Base-by-base conservation (phyloP, 2,888 invertebrate species). In the Pammene aurita region DNA sequence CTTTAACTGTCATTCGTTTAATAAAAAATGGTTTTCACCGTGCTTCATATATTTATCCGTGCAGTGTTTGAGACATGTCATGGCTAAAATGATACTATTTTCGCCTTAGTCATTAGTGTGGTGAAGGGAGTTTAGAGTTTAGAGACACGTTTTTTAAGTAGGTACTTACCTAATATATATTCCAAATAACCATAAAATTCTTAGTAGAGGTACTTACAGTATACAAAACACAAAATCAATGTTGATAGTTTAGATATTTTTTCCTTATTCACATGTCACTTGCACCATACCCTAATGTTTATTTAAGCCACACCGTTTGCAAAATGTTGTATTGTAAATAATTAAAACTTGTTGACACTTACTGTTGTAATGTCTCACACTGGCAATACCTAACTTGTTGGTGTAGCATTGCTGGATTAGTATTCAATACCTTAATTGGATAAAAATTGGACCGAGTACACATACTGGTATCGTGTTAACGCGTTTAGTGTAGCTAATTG, bases 271-370 rank as follows among this genome's bases (percentile, higher is more conserved):
- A 54, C 34, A n/a, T 44, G 0, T 34, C n/a, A 44, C 54, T 57
- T 52, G 63, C 42, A 64, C 63, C 41, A 14, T 18, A 26, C 26
- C n/a, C 7, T 14, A 6, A 60, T 46, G 16, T 16, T 14, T 7
- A 58, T 69, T 54, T 58, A 58, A 54, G 54, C 46, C 58, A 46
- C 64, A 56, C 48, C 18, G 14, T 56, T 61, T 38, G 48, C 34
- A 62, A 67, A 56, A 56, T 62, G 16, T 55, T 13, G 14, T 48
- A 48, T 42, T 62, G 56, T 56, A 54, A 38, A 56, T 63, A 63
- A 63, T 63, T 63, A 57, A 62, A 67, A 65, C 69, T 58, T 69
- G 65, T 48, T 65, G 60, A 60, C 64, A 60, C 57, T 63, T 44
- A 54, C 60, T 65, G 58, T 65, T 69, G 65, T 55, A 58, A 69